These are phyloP conservation scores for Chondrosia reniformis DNA, from an alignment of 37 sponge, comb jelly and placozoan genomes.

Conservation along the genomic window DNA sequence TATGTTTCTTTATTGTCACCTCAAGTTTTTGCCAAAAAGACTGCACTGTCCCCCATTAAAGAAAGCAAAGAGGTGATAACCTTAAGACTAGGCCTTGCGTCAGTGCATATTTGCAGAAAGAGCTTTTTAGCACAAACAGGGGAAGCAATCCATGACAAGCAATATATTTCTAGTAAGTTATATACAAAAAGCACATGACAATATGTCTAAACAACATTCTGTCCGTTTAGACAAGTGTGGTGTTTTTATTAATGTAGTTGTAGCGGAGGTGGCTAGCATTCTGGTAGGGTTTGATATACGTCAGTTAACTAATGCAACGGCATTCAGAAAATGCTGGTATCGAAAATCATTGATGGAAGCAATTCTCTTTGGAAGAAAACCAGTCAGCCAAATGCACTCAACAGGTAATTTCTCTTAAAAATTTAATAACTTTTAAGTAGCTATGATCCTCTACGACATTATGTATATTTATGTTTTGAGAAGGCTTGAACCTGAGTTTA, in stretches of 20 bases:
- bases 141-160: constrained; percentile 14
- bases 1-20: constrained; percentile 41
- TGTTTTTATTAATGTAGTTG: constrained; percentile 12
- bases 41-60: not conserved
- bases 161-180: constrained; percentile 16
- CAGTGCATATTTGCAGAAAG: constrained; percentile 61
- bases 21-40: not conserved
- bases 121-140: not conserved
- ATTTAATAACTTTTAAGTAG: too few relatives aligned
- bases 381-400: too few relatives aligned
- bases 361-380: constrained; percentile 54
- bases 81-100: constrained; percentile 65
- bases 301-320: constrained; percentile 74
- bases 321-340: constrained; percentile 86
- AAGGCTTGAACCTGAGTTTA: not conserved
- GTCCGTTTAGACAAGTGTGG: not conserved
- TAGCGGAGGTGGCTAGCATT: constrained; percentile 63
- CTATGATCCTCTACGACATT: too few relatives aligned
- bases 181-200: not conserved
- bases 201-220: not conserved
- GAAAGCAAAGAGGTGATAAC: constrained; percentile 51
- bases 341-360: constrained; percentile 63
- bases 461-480: too few relatives aligned
- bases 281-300: constrained; percentile 78
- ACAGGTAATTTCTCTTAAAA: too few relatives aligned